Percentiles rank a stretch among this genome's conserved stretches.
Conservation (phyloP, 2,888 invertebrate genomes). For the Automeris io region DNA sequence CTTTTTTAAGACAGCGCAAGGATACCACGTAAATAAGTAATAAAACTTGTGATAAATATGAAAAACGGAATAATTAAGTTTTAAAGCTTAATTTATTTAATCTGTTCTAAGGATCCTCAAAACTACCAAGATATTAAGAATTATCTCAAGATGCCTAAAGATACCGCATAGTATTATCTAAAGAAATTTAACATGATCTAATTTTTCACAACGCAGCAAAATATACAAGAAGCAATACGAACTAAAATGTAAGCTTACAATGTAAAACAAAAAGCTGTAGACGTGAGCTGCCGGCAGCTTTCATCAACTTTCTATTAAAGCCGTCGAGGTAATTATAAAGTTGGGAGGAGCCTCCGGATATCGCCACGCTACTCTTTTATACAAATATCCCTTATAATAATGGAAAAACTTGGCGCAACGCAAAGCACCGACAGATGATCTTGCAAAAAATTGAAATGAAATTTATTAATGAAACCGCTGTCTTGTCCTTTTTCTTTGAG, state of each 20-base stretch:
- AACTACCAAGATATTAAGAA: no score
- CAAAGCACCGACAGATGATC: conserved; percentile 53
- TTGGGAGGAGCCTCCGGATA: conserved; percentile 46
- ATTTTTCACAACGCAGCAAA: conserved; percentile 16
- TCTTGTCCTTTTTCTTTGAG: conserved; percentile 2
- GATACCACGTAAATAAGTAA: no score
- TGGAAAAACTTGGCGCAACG: conserved; percentile 63
- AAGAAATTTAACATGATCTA: conserved; percentile 26
- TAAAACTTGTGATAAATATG: no score
- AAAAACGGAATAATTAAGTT: no score
- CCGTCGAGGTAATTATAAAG: conserved; percentile 73
- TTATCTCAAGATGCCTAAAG: no score
- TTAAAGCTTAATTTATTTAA: no score
- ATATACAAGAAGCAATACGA: conserved; percentile 34
- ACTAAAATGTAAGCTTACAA: conserved; percentile 58
- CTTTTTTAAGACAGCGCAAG: no score
- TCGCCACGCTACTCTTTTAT: conserved; percentile 56
- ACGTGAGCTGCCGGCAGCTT: conserved; percentile 51
- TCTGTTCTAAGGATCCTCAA: no score
- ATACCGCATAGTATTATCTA: no score
- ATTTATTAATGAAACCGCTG: conserved; percentile 33
- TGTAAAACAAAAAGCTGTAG: conserved; percentile 55
- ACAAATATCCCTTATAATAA: conserved; percentile 67
- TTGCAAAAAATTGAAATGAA: conserved; percentile 45
- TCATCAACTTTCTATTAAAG: conserved; percentile 71